Base-by-base conservation (phyloP, 2,797 vertebrate species). In the Coracias cyanogaster region DNA sequence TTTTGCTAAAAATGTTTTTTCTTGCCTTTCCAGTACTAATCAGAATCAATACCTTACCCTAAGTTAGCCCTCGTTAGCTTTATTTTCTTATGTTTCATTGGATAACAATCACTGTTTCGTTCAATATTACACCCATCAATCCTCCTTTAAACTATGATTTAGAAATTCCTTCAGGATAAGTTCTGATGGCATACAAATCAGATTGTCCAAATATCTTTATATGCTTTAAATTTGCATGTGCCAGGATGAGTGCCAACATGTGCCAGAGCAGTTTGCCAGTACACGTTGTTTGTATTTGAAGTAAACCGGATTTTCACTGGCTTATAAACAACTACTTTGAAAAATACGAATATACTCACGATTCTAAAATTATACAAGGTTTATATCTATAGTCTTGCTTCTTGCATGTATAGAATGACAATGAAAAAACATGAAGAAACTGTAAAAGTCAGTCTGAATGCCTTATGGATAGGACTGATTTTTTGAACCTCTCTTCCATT, bases 221-320 rank as follows among this genome's bases (percentile, higher is more conserved):
- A 1, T 64, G 13, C 12, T 91, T 83, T 17, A 85, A 28, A 57
- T 78, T 45, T 55, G 12, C 0, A 0, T 18, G 8, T 67, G 73
- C 15, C 16, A 48, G 51, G 14, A 79, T 69, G 21, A 65, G 3
- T 43, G 6, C 3, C 60, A 48, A 0, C 28, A 43, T 70, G 15
- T 65, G 18, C 25, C 60, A 80, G 26, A 85, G 22, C 18, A 67
- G 5, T 55, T 73, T 62, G 28, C 21, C 72, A 49, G 13, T 10
- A 55, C n/a, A 5, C 10, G 4, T 77, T 82, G 51, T 58, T 60
- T 87, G 25, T 55, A 55, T 79, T 92, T 82, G 39, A 58, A 84
- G 31, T 64, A 80, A 83, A 41, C 0, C 2, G 41, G 14, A 2
- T 46, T 88, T 79, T 84, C 8, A 35, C 18, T 51, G 16, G 4